Base-by-base conservation (phyloP, 2,888 invertebrate species). In the Metacarcinus magister region DNA sequence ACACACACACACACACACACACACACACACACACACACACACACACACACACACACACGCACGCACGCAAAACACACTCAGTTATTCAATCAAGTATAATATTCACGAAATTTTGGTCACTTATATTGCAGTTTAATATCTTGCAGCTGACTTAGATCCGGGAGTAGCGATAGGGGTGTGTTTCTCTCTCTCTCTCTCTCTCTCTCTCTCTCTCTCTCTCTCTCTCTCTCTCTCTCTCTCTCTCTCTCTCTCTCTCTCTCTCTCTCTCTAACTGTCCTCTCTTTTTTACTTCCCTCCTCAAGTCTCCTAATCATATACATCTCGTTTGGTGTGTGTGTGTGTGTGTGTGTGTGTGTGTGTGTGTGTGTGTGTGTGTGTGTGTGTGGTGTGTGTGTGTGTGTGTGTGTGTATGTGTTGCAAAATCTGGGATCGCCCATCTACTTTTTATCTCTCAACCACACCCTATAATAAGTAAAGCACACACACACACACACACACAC, bases 1-100 rank as follows among this genome's bases (percentile, higher is more conserved):
- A 48, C 92, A 46, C 92, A 23, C 46, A 44, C 92, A 92, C 92
- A 23, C 46, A 48, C 46, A 23, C 48, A 48, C 92, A 92, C 92
- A 92, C 92, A 92, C 92, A 92, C 92, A 92, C 92, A 92, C 92
- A 92, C 92, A 92, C 92, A 92, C 46, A 46, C 92, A 92, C 92
- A 92, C 60, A 93, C 67, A 67, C 43, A 75, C 82, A 43, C 94
- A 75, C 92, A 48, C 93, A 67, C 39, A 28, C 93, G 32, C 60
- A 28, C 93, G 2, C 60, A 93, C 93, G 16, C 16, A 93, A 32
- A 32, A 67, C 39, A 93, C 75, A 39, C 44, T 13, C 67, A 23
- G 67, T 67, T 67, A 67, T 67, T 67, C 67, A 67, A 67, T 67
- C 19, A 16, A 5, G 4, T 16, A 2, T 16, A 19, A 67, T 67